A percentile compares a stretch with the other conserved stretches of the same genome.
Conservation (phyloP, 2,797 vertebrate species). For the Xyrichtys novacula region DNA sequence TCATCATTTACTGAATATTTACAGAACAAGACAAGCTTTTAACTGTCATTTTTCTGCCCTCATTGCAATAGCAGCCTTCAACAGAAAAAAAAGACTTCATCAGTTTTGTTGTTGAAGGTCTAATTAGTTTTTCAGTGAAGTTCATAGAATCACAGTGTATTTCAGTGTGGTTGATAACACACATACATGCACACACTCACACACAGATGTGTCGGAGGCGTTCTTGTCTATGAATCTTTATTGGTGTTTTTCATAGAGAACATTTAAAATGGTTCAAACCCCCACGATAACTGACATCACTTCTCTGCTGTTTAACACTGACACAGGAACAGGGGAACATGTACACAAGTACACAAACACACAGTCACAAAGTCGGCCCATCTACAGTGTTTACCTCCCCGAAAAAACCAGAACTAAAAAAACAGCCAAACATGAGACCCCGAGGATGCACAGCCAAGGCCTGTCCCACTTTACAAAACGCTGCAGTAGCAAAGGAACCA, state of each 20-base stretch:
- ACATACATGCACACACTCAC: conserved; percentile 4
- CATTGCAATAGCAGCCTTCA: too few relatives aligned
- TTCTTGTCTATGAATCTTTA: conserved; percentile 82
- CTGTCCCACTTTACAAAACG: conserved; percentile 85
- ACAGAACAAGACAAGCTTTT: too few relatives aligned
- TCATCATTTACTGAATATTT: too few relatives aligned
- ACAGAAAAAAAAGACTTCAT: too few relatives aligned
- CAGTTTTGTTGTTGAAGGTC: too few relatives aligned
- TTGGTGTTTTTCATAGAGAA: conserved; percentile 86
- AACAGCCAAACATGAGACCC: conserved; percentile 61
- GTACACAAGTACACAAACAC: conserved; percentile 87
- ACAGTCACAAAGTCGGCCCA: conserved; percentile 82
- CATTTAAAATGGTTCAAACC: conserved; percentile 87
- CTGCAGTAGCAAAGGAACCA: conserved; percentile 82
- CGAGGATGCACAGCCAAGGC: conserved; percentile 84
- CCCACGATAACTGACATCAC: conserved; percentile 87
- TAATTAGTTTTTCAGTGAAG: too few relatives aligned
- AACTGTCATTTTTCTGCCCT: too few relatives aligned
- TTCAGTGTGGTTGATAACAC: too few relatives aligned
- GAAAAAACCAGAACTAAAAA: conserved; percentile 26
- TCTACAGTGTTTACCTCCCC: conserved; percentile 81
- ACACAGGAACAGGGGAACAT: conserved; percentile 85
- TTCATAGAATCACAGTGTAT: too few relatives aligned
- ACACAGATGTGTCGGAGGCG: conserved; percentile 2
- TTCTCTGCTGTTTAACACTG: conserved; percentile 86